Percentiles rank a stretch among this genome's conserved stretches.
Conservation (phyloP, 1,140 invertebrate species). For the Antheraea pernyi region DNA sequence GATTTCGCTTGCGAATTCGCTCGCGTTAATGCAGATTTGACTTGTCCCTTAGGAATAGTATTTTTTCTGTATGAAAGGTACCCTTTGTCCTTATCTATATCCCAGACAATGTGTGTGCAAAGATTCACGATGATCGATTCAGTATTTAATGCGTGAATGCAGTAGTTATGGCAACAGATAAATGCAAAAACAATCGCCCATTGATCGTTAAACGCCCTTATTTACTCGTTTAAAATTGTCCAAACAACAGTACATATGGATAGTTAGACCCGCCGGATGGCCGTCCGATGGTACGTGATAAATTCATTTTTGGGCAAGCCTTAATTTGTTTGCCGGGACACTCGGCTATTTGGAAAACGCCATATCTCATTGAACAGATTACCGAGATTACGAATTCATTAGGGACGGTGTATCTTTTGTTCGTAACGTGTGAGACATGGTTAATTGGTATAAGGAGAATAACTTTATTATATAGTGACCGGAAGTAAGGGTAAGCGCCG, state of each 20-base stretch:
- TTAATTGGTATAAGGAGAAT: conserved; percentile 73
- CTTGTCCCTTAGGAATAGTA: no score
- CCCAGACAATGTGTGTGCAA: no score
- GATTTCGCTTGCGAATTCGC: no score
- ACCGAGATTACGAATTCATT: conserved; percentile 77
- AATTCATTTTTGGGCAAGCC: conserved; percentile 75
- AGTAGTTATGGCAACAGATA: not conserved
- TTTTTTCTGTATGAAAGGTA: no score
- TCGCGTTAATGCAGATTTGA: no score
- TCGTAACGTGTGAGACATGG: conserved; percentile 32
- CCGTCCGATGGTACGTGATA: conserved; percentile 54
- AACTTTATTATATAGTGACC: conserved; percentile 78
- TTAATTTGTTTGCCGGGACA: conserved; percentile 72
- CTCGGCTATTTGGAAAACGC: conserved; percentile 67
- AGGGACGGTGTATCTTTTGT: conserved; percentile 69
- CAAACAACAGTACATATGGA: conserved; percentile 47
- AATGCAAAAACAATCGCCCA: not conserved
- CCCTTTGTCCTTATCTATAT: no score
- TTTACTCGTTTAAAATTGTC: conserved; percentile 26
- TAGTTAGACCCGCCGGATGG: conserved; percentile 44
- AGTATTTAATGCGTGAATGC: no score
- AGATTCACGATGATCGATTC: no score
- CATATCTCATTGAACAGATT: conserved; percentile 77
- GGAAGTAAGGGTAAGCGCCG: conserved; percentile 50
- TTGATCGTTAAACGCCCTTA: not conserved